Evolutionary conservation across 2,797 vertebrate genomes (phyloP).

Genomic region (Girardinus metallicus): DNA sequence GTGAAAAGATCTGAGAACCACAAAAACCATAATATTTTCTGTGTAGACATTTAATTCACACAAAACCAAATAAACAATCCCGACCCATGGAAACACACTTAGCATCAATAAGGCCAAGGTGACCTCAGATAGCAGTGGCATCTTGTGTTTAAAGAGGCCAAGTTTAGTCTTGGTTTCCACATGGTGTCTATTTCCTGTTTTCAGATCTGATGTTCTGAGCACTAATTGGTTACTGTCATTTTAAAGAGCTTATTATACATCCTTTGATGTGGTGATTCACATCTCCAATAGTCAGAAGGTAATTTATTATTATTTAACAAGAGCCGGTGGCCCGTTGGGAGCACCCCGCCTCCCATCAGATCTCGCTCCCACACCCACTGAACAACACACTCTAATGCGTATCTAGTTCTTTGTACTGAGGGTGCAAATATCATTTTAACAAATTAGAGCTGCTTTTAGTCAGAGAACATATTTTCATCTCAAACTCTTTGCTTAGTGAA

Average conservation of each 20-base stretch:
- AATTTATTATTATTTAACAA: slow-evolving; percentile 28
- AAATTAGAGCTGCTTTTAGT: slow-evolving; percentile 2
- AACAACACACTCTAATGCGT: slow-evolving; percentile 3
- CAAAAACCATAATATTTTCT: not conserved
- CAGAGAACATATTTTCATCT: not conserved
- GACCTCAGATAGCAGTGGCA: not conserved
- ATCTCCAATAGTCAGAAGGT: slow-evolving; percentile 13
- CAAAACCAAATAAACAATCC: not conserved
- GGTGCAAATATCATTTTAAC: slow-evolving; percentile 4
- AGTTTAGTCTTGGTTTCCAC: slow-evolving; percentile 12
- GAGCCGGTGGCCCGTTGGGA: slow-evolving; percentile 2
- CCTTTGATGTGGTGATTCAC: slow-evolving; percentile 57
- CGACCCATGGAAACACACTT: not conserved
- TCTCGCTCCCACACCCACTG: slow-evolving; percentile 6
- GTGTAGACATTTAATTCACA: slow-evolving; percentile 4
- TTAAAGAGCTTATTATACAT: slow-evolving; percentile 45
- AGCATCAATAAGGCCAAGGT: no score
- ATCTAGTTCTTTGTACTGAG: not conserved
- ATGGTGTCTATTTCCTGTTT: slow-evolving; percentile 37
- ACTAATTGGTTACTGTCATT: slow-evolving; percentile 45
- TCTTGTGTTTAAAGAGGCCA: not conserved
- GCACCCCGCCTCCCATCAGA: slow-evolving; percentile 1
- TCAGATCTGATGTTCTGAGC: slow-evolving; percentile 20
- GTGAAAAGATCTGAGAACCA: not conserved
- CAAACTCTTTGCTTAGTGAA: slow-evolving; percentile 3